Base-by-base conservation (phyloP, 2,888 invertebrate genomes). In the Pemphredon lugubris region DNA sequence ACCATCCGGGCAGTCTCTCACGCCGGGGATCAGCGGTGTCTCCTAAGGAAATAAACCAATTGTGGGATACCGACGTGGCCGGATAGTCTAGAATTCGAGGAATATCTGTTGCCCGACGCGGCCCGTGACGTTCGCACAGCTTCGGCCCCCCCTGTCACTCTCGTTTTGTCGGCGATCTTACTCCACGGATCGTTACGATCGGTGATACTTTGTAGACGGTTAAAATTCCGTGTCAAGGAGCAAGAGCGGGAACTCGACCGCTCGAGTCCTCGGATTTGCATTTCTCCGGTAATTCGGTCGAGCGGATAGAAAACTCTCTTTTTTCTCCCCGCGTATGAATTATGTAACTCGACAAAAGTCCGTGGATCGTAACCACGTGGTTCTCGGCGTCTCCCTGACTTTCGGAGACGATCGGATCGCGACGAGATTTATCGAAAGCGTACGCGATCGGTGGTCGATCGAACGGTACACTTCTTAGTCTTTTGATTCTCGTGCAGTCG, bases 401-500 rank as follows among this genome's bases (percentile, higher is more conserved):
- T n/a, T n/a, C n/a, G n/a, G n/a, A n/a, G n/a, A n/a, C n/a, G n/a
- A n/a, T n/a, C n/a, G n/a, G n/a, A n/a, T n/a, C n/a, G n/a, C n/a
- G n/a, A n/a, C n/a, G n/a, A n/a, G n/a, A n/a, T n/a, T n/a, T n/a
- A n/a, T n/a, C n/a, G n/a, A n/a, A n/a, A n/a, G 6, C 23, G n/a
- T n/a, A 21, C 45, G 42, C 2, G 18, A n/a, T 39, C 13, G n/a
- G 16, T 14, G n/a, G 16, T 11, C 18, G 45, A 16, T 48, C 20
- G 30, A 16, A 21, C 21, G 4, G 16, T 21, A 11, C 3, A 30
- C n/a, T n/a, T n/a, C n/a, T 9, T 34, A 40, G 23, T 26, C 5
- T 21, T 26, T 11, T 57, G 34, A 23, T 68, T 54, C 50, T 34
- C 63, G 59, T 26, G 16, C 91, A 94, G 94, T 94, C 84, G 94